phyloP scores from a whole-genome alignment of 2,888 invertebrate genomes.

The Dexiosoma caninum region DNA sequence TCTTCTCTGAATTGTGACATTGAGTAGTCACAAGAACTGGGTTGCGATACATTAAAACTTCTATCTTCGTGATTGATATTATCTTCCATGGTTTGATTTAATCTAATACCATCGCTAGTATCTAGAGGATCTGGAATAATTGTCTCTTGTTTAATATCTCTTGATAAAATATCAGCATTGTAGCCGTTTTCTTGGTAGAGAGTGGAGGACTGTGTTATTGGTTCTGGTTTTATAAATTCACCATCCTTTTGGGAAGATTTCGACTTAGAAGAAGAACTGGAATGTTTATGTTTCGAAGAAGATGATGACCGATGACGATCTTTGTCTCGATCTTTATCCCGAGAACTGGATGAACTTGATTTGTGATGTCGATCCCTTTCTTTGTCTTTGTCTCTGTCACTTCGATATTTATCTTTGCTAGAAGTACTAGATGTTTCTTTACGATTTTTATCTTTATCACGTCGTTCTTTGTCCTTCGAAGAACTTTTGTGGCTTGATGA shows the following conservation, averaged over 20 bases:
- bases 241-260: constrained; percentile 74
- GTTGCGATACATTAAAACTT: constrained; percentile 79
- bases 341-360: constrained; percentile 70
- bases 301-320: constrained; percentile 73
- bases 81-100: constrained; percentile 70
- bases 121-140: constrained; percentile 48
- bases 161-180: constrained; percentile 54
- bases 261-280: constrained; percentile 74
- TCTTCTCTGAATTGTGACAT: constrained; percentile 82
- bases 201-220: constrained; percentile 69
- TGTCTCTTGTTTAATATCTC: constrained; percentile 52
- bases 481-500: constrained; percentile 71
- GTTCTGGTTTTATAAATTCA: constrained; percentile 73
- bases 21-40: constrained; percentile 86
- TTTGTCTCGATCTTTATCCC: constrained; percentile 71
- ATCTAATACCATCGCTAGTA: constrained; percentile 36
- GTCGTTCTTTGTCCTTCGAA: constrained; percentile 74
- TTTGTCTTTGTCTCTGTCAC: constrained; percentile 74
- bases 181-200: constrained; percentile 67
- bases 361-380: constrained; percentile 74
- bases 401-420: constrained; percentile 72
- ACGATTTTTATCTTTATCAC: constrained; percentile 71
- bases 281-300: constrained; percentile 77
- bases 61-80: constrained; percentile 70
- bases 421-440: constrained; percentile 70